Percentiles rank a stretch among this genome's conserved stretches.
These are phyloP conservation scores for Acrossocheilus wenchowensis DNA, from an alignment of 2,797 vertebrate species.

Conservation along the genomic window DNA sequence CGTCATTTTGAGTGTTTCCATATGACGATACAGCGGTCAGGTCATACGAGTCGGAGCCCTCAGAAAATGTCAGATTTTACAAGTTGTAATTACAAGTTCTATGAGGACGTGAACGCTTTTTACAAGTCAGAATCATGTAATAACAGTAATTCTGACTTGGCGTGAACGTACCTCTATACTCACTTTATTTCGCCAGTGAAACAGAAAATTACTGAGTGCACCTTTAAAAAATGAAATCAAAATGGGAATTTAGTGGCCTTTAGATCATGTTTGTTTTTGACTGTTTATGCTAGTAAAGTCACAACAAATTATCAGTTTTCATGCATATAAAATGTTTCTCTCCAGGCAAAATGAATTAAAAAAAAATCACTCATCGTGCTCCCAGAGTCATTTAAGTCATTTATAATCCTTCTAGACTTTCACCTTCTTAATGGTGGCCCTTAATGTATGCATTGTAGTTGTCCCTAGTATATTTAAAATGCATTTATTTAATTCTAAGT, in stretches of 20 bases:
- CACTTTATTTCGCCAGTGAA: background rate
- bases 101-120: background rate
- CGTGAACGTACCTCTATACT: background rate
- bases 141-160: slow-evolving; percentile 1
- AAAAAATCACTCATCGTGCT: background rate
- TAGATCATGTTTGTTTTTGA: background rate
- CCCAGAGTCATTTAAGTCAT: background rate
- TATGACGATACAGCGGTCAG: background rate
- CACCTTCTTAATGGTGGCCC: background rate
- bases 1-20: background rate
- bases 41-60: background rate
- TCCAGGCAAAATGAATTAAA: background rate
- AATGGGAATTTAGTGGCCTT: background rate
- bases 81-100: background rate
- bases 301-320: background rate
- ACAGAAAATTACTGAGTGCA: background rate
- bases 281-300: background rate
- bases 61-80: background rate
- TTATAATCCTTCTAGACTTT: background rate
- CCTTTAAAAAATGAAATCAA: background rate
- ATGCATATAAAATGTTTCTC: background rate
- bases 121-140: background rate
- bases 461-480: too few species aligned
- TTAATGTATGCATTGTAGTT: background rate
- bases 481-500: background rate